A percentile compares a stretch with the other conserved stretches of the same genome.
phyloP scores from a whole-genome alignment of 1,140 invertebrate species.

The Ylistrum balloti region DNA sequence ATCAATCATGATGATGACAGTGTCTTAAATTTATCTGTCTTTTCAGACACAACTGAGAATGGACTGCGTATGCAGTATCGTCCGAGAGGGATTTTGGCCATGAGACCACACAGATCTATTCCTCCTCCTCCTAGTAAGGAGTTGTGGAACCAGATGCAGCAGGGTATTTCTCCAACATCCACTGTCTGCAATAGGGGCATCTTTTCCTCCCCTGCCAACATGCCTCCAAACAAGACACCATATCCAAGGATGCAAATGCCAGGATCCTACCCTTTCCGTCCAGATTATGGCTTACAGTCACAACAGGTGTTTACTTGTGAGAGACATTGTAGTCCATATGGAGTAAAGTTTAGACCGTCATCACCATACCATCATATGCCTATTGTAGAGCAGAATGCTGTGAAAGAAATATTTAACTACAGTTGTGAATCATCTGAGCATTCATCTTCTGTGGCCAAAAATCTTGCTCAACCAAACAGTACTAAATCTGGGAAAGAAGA shows the following conservation, averaged over 20 bases:
- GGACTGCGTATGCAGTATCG: not conserved
- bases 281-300: not conserved
- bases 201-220: no score
- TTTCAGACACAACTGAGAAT: not conserved
- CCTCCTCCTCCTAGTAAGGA: not conserved
- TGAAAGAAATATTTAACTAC: not conserved
- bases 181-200: not conserved
- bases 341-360: not conserved
- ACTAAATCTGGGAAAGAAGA: not conserved
- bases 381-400: not conserved
- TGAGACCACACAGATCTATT: not conserved
- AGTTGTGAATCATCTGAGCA: not conserved
- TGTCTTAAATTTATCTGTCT: not conserved
- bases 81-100: not conserved
- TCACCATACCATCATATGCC: not conserved
- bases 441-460: not conserved
- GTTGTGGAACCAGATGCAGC: constrained; percentile 30
- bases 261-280: not conserved
- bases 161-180: not conserved
- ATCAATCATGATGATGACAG: not conserved
- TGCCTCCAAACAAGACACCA: not conserved
- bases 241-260: not conserved
- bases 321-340: not conserved
- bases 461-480: not conserved
- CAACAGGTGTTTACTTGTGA: not conserved